Conservation (phyloP, 2,797 vertebrate genomes). For the Geotrypetes seraphini region DNA sequence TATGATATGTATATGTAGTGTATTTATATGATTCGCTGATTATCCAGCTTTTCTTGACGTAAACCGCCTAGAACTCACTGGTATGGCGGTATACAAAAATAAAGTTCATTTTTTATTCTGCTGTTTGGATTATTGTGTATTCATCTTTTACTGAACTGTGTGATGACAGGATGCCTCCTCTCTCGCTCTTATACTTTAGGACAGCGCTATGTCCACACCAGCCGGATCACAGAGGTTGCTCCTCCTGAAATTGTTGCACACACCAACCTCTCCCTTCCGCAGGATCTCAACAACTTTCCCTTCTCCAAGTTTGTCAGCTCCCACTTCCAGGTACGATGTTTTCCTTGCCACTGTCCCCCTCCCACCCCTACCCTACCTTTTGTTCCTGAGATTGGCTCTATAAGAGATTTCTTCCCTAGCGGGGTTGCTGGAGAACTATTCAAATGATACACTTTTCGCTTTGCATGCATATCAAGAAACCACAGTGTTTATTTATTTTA, state of each 20-base stretch:
- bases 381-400: no score
- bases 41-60: no score
- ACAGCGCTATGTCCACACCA: constrained; percentile 20
- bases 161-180: not conserved
- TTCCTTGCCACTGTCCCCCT: not conserved
- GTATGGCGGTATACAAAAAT: no score
- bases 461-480: no score
- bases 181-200: constrained; percentile 37
- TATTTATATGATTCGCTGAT: no score
- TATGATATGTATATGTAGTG: no score
- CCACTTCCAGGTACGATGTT: constrained; percentile 61
- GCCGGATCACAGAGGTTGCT: constrained; percentile 62
- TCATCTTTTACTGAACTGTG: no score
- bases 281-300: constrained; percentile 66
- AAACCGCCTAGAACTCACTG: no score
- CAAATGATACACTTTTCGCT: no score
- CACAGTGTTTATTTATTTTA: no score
- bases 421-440: not conserved
- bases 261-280: constrained; percentile 59
- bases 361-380: not conserved
- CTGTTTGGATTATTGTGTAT: no score
- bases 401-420: not conserved
- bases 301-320: constrained; percentile 78
- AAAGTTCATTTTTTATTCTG: no score
- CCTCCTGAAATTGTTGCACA: constrained; percentile 73